phyloP scores from a whole-genome alignment of 2,797 vertebrate genomes.

The Sebastes aleutianus region DNA sequence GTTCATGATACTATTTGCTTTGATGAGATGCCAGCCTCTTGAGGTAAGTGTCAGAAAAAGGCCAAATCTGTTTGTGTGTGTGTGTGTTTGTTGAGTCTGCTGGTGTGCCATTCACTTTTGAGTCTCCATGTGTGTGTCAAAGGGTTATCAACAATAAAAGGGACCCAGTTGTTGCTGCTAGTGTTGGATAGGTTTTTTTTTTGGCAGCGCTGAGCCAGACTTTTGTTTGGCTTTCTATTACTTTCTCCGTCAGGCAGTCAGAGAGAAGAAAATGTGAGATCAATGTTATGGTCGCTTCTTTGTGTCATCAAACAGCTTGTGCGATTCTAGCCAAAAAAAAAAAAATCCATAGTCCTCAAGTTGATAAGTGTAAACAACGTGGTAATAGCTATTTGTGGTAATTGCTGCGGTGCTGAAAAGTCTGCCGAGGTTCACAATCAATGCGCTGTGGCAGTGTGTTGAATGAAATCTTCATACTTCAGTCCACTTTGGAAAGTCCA shows the following conservation, averaged over 20 bases:
- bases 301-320: conserved; percentile 50
- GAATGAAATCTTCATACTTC: conserved; percentile 27
- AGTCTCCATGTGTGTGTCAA: neutral
- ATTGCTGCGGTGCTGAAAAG: conserved; percentile 51
- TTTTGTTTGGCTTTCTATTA: conserved; percentile 40
- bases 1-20: conserved; percentile 8
- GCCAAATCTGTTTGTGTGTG: conserved; percentile 27
- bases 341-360: conserved; percentile 59
- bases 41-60: conserved; percentile 48
- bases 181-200: conserved; percentile 22
- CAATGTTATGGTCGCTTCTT: conserved; percentile 42
- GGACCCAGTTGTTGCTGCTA: conserved; percentile 31
- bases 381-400: conserved; percentile 56
- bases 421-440: conserved; percentile 45
- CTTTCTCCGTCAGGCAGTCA: conserved; percentile 31
- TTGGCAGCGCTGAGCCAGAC: conserved; percentile 11
- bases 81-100: neutral
- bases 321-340: conserved; percentile 37
- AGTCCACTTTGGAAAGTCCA: conserved; percentile 9
- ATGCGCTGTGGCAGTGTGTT: conserved; percentile 15
- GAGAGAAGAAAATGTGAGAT: conserved; percentile 49
- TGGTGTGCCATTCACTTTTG: conserved; percentile 8
- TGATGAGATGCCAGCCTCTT: conserved; percentile 52
- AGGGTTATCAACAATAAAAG: conserved; percentile 58
- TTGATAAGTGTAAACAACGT: conserved; percentile 66